These are phyloP conservation scores for Chloroclysta siterata DNA, from an alignment of 2,888 invertebrate genomes.

Conservation along the genomic window DNA sequence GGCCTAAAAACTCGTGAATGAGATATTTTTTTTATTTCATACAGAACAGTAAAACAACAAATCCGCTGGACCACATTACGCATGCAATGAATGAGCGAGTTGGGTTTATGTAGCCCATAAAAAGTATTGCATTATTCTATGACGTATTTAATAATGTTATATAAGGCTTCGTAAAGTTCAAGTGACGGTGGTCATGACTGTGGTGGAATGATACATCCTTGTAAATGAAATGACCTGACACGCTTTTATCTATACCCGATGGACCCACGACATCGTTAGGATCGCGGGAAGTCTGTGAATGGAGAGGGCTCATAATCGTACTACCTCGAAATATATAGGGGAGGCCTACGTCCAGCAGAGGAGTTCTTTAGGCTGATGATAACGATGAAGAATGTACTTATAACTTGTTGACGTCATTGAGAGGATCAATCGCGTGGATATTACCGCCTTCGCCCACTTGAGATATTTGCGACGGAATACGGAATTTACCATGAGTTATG, in stretches of 20 bases:
- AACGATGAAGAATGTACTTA: background rate
- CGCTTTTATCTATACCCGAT: too few species aligned
- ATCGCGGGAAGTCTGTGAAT: too few species aligned
- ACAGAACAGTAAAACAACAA: background rate
- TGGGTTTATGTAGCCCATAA: background rate
- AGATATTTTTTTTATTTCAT: background rate
- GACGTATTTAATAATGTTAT: background rate
- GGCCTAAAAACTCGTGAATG: too few species aligned
- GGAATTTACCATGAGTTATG: constrained; percentile 8
- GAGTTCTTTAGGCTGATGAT: too few species aligned
- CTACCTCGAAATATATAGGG: too few species aligned
- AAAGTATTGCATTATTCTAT: background rate
- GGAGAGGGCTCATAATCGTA: too few species aligned
- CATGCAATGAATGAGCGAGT: background rate
- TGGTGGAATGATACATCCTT: background rate
- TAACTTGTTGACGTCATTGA: constrained; percentile 31
- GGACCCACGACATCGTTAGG: too few species aligned
- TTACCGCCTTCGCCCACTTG: constrained; percentile 39
- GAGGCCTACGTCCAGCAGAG: too few species aligned
- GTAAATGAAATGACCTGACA: too few species aligned
- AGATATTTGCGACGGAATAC: constrained; percentile 40
- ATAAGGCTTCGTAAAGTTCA: background rate
- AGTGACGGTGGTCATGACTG: background rate
- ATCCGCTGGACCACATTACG: background rate
- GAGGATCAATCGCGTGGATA: constrained; percentile 20